Percentiles rank a stretch among this genome's conserved stretches.
Conservation (phyloP, 2,797 vertebrate species). For the Urosaurus nigricauda region DNA sequence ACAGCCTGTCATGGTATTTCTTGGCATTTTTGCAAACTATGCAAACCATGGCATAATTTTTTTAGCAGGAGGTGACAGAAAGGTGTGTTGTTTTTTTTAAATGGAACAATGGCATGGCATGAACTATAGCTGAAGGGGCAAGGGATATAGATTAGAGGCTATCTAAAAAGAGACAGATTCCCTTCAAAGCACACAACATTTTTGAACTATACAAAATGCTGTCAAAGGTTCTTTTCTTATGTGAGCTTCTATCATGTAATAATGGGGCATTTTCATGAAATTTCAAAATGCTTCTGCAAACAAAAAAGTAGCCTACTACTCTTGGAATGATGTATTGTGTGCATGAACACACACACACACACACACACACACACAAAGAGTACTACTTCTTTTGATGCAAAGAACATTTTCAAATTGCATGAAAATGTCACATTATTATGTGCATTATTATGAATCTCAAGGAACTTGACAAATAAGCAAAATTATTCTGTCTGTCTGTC, state of each 20-base stretch:
- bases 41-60: background rate
- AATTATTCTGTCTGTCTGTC: too few species aligned
- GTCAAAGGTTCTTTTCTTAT: constrained; percentile 1
- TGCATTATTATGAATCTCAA: background rate
- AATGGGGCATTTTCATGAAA: background rate
- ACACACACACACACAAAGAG: too few species aligned
- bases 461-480: too few species aligned
- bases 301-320: background rate
- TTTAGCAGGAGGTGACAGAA: background rate
- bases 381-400: background rate
- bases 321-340: background rate
- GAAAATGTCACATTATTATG: background rate
- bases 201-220: background rate
- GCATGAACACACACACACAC: too few species aligned
- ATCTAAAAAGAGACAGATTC: background rate
- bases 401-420: background rate
- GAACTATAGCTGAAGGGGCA: background rate
- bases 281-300: background rate
- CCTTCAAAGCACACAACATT: background rate
- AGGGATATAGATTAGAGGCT: background rate
- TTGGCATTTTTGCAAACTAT: background rate
- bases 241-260: background rate
- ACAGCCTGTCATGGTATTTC: background rate
- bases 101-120: background rate
- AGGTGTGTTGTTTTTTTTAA: background rate